These are phyloP conservation scores for Marronus borbonicus DNA, from an alignment of 2,888 invertebrate genomes.

Conservation along the genomic window DNA sequence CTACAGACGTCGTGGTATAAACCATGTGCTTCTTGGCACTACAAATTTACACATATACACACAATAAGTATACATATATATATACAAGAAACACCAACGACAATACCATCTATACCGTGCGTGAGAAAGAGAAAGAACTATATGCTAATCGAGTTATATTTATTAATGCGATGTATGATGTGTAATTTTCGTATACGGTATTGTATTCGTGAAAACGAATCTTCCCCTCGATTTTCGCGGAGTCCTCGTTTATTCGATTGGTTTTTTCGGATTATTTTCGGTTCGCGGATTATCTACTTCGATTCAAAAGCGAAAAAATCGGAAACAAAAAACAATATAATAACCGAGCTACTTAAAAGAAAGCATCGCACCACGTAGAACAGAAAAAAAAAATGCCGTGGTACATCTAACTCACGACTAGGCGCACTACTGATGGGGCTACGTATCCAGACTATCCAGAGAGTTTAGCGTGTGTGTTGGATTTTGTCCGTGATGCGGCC, in stretches of 20 bases:
- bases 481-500: conserved; percentile 27
- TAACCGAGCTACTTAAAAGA: not conserved
- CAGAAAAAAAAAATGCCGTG: conserved; percentile 10
- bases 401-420: conserved; percentile 12
- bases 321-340: not conserved
- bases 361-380: not conserved
- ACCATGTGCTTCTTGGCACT: conserved; percentile 64
- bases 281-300: not conserved
- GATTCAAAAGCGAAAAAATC: not conserved
- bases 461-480: conserved; percentile 17
- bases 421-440: conserved; percentile 1
- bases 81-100: not conserved
- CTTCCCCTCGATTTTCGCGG: not conserved
- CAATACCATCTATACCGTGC: not conserved
- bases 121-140: not conserved
- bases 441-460: not conserved
- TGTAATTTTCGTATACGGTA: conserved; percentile 8
- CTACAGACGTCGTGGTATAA: conserved; percentile 55
- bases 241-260: not conserved
- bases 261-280: not conserved
- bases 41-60: conserved; percentile 65
- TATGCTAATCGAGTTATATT: not conserved
- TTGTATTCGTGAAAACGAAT: conserved; percentile 4
- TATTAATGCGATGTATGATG: conserved; percentile 19
- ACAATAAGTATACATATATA: conserved; percentile 53